Conservation (phyloP, 30 jellyfish, hydroid and myxozoan genomes). For the Aurelia aurita complex sp. Pacific region DNA sequence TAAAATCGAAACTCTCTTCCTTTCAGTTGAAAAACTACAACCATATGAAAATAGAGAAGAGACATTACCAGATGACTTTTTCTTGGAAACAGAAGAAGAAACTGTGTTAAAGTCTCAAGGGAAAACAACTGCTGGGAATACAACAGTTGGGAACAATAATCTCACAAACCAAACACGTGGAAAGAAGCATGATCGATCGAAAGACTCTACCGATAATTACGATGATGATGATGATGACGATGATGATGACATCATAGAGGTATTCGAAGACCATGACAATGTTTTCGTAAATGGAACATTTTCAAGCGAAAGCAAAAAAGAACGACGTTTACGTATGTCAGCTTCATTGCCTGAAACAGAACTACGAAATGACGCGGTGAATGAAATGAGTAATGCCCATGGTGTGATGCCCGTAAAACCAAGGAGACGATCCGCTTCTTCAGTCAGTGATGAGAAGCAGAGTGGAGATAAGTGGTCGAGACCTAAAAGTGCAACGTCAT, state of each 20-base stretch:
- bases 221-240: too few species aligned
- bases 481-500: constrained; percentile 52
- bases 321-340: constrained; percentile 57
- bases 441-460: constrained; percentile 57
- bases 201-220: background rate
- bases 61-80: constrained; percentile 60
- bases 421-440: constrained; percentile 65
- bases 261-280: constrained; percentile 45
- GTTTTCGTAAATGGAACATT: constrained; percentile 15
- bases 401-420: constrained; percentile 45
- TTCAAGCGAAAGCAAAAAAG: constrained; percentile 63
- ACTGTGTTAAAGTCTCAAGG: constrained; percentile 69
- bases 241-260: constrained; percentile 25
- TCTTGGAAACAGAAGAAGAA: constrained; percentile 69
- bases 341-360: constrained; percentile 73
- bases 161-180: constrained; percentile 14
- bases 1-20: too few species aligned
- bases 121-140: constrained; percentile 78
- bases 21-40: constrained; percentile 53
- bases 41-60: constrained; percentile 82
- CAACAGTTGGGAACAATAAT: constrained; percentile 65
- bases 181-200: background rate
- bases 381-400: constrained; percentile 30
- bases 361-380: constrained; percentile 37
- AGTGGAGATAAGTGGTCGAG: constrained; percentile 54